Conservation (phyloP, 2,888 invertebrate genomes). For the Stenodera caucasica region DNA sequence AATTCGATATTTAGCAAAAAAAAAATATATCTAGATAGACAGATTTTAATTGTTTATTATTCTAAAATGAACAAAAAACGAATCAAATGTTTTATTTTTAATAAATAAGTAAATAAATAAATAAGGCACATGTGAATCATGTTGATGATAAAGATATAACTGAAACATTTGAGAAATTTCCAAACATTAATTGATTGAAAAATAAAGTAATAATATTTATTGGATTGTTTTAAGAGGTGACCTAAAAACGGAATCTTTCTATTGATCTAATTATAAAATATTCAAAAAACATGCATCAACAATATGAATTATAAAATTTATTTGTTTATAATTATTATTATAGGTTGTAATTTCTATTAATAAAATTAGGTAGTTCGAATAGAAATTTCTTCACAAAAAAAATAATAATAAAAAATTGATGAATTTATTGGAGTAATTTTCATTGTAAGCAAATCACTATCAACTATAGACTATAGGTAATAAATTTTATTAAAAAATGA, state of each 20-base stretch:
- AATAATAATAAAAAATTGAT: neutral
- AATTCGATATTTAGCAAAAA: neutral
- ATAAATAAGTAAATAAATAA: too few relatives aligned
- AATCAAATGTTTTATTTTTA: too few relatives aligned
- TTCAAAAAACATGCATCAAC: neutral
- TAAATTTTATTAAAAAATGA: neutral
- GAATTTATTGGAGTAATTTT: neutral
- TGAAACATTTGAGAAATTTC: neutral
- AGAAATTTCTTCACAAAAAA: too few relatives aligned
- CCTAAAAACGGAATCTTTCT: neutral
- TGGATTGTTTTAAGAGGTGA: neutral
- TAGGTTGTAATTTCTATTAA: constrained; percentile 5
- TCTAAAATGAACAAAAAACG: too few relatives aligned
- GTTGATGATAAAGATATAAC: too few relatives aligned
- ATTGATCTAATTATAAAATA: constrained; percentile 10
- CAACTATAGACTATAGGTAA: neutral
- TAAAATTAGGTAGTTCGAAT: neutral
- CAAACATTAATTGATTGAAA: neutral
- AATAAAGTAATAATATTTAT: neutral
- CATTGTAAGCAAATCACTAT: too few relatives aligned
- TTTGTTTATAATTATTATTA: constrained; percentile 6
- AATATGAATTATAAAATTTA: neutral
- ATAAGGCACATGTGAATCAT: too few relatives aligned
- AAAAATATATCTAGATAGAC: neutral
- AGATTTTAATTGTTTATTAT: neutral